phyloP scores from a whole-genome alignment of 1,140 invertebrate genomes.

The Pachypeltis micranthus region DNA sequence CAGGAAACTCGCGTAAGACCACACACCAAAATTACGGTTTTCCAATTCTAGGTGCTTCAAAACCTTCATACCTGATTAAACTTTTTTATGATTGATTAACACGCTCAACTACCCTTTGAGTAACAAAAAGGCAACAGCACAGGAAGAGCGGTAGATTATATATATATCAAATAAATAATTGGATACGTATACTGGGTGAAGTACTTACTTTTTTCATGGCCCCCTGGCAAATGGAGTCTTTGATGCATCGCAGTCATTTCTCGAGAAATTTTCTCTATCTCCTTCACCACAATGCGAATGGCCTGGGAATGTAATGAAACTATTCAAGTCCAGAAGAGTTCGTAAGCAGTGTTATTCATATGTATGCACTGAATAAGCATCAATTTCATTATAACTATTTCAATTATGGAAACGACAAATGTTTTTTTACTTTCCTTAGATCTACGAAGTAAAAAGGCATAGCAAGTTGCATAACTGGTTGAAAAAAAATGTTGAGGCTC shows the following conservation, averaged over 20 bases:
- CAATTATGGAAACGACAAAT: neutral
- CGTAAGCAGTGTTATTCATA: neutral
- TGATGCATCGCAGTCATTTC: neutral
- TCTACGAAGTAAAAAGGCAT: no score
- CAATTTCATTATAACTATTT: neutral
- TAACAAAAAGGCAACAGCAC: neutral
- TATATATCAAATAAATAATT: neutral
- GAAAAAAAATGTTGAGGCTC: no score
- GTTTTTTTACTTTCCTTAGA: neutral
- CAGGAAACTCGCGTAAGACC: no score
- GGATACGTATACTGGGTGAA: neutral
- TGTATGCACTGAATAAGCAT: neutral
- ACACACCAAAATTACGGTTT: no score
- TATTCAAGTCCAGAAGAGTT: neutral
- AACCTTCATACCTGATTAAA: neutral
- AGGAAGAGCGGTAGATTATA: neutral
- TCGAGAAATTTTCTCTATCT: neutral
- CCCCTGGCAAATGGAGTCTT: neutral
- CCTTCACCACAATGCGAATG: neutral
- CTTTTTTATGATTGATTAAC: neutral
- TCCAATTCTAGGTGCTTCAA: neutral
- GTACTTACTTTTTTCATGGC: neutral
- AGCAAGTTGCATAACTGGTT: no score
- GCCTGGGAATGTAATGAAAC: no score
- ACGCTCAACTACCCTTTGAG: neutral